phyloP scores from a whole-genome alignment of 2,888 invertebrate genomes.

The Allygus modestus region DNA sequence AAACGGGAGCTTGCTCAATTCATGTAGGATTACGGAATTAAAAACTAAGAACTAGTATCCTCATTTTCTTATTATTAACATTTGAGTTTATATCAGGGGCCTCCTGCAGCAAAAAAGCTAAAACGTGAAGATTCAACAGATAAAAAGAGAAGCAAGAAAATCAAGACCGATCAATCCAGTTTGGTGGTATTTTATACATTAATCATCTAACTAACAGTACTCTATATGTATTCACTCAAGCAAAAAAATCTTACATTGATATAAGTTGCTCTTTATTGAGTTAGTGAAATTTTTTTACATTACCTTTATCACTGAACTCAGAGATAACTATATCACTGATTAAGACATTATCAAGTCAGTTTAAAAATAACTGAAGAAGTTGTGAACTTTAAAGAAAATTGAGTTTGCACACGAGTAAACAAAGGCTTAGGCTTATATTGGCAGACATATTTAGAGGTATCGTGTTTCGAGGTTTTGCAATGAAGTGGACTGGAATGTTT shows the following conservation, averaged over 20 bases:
- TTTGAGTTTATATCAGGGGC: conserved; percentile 36
- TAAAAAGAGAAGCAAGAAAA: conserved; percentile 13
- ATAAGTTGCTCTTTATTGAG: no score
- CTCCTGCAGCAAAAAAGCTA: conserved; percentile 7
- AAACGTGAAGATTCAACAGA: conserved; percentile 11
- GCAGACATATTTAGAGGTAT: no score
- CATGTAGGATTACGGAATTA: neutral
- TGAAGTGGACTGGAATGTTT: no score
- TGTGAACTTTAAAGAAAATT: no score
- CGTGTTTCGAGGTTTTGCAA: no score
- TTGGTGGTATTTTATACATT: conserved; percentile 35
- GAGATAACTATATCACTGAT: no score
- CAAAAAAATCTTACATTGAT: neutral
- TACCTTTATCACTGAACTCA: no score
- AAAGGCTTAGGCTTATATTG: no score
- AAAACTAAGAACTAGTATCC: neutral
- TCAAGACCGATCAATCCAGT: neutral
- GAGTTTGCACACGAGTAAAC: no score
- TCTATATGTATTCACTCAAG: neutral
- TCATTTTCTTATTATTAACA: conserved; percentile 3
- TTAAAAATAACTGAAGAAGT: no score
- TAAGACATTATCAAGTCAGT: no score
- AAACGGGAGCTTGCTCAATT: neutral
- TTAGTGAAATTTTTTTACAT: no score
- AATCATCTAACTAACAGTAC: neutral